Conservation (phyloP, 2,113 vertebrate genomes). For the Platycercus adscitus region DNA sequence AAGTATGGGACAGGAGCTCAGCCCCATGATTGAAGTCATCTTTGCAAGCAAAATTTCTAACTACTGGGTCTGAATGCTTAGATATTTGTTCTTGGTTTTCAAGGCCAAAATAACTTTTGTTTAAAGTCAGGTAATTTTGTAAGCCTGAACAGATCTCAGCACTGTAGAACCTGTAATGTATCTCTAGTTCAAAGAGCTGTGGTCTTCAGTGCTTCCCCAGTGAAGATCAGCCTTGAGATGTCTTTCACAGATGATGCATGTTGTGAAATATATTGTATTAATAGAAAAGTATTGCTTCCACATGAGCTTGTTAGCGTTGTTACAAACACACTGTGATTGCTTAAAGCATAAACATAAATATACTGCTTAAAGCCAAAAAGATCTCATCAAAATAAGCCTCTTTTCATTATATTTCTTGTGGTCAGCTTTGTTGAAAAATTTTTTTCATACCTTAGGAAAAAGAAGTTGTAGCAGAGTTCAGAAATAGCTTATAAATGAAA, state of each 20-base stretch:
- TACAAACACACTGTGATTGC: background rate
- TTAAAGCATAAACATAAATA: background rate
- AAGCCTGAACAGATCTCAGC: background rate
- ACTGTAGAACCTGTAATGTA: background rate
- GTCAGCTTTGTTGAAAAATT: background rate
- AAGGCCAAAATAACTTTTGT: background rate
- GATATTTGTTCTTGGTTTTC: background rate
- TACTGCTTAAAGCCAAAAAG: background rate
- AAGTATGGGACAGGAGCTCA: background rate
- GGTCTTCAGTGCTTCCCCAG: background rate
- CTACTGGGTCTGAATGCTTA: background rate
- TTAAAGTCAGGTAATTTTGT: background rate
- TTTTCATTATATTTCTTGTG: background rate
- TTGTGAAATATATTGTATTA: background rate
- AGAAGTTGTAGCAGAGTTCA: background rate
- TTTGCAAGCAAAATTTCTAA: background rate
- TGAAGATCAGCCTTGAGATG: background rate
- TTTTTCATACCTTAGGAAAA: background rate
- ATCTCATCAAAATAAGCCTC: background rate
- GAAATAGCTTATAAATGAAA: background rate
- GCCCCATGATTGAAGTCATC: fast-evolving
- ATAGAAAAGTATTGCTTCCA: background rate
- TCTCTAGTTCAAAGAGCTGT: background rate
- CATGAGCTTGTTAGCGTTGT: background rate
- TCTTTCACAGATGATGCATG: background rate